These are phyloP conservation scores for Leptocoma aspasia DNA, from an alignment of 2,113 vertebrate genomes.

Conservation along the genomic window DNA sequence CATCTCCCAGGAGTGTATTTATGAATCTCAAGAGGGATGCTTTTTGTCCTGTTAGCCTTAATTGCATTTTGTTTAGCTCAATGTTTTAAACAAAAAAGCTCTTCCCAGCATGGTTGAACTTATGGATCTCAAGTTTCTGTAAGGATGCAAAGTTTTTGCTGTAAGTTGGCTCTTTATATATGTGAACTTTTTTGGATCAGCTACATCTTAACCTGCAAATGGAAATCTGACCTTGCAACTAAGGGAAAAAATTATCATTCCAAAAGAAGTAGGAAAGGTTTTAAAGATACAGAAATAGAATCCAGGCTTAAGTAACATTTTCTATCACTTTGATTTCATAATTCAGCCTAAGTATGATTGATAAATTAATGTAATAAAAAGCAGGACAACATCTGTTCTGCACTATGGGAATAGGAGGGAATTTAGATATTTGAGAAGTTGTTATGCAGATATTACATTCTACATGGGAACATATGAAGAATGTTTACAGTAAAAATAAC, in stretches of 20 bases:
- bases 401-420: neutral
- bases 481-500: constrained; percentile 28
- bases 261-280: neutral
- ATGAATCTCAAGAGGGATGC: constrained; percentile 22
- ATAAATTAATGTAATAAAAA: constrained; percentile 60
- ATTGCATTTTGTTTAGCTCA: constrained; percentile 56
- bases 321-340: neutral
- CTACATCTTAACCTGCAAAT: neutral
- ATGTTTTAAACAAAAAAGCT: constrained; percentile 43
- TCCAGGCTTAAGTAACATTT: neutral
- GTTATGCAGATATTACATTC: neutral
- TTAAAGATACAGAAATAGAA: neutral
- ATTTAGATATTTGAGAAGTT: constrained; percentile 51
- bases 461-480: constrained; percentile 13
- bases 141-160: neutral
- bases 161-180: neutral
- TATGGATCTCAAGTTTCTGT: constrained; percentile 20
- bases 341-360: constrained; percentile 22
- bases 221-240: neutral
- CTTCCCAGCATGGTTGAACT: neutral
- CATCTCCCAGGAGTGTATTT: constrained; percentile 30
- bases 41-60: constrained; percentile 54
- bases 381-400: constrained; percentile 59
- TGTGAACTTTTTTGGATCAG: neutral
- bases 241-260: neutral